phyloP scores from a whole-genome alignment of 2,113 vertebrate species.

The Syngnathoides biaculeatus region DNA sequence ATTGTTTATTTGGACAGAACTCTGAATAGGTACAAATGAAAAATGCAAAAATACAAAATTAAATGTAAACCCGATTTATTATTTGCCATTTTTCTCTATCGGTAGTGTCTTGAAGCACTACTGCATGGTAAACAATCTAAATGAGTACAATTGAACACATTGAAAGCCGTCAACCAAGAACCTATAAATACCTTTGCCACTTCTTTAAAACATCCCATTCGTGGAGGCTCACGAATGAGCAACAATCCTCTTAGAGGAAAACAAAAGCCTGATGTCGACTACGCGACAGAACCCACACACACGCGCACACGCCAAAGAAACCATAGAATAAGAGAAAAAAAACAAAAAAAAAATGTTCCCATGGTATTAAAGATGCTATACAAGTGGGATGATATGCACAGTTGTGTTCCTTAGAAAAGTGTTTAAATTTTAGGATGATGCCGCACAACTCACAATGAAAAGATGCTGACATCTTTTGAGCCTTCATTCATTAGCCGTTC shows the following conservation, averaged over 20 bases:
- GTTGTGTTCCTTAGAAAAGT: conserved; percentile 70
- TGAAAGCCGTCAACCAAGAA: conserved; percentile 93
- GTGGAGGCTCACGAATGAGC: conserved; percentile 99
- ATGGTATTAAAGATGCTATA: conserved; percentile 92
- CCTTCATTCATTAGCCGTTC: conserved; percentile 73
- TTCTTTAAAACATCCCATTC: conserved; percentile 89
- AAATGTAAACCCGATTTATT: conserved; percentile 96
- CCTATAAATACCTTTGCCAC: conserved; percentile 98
- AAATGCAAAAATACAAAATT: conserved; percentile 77
- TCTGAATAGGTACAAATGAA: conserved; percentile 58
- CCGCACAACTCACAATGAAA: conserved; percentile 75
- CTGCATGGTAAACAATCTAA: conserved; percentile 98
- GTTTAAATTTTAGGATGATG: conserved; percentile 61
- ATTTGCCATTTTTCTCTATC: conserved; percentile 84
- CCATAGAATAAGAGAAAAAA: conserved; percentile 66
- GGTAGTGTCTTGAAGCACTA: conserved; percentile 98
- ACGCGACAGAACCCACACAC: conserved; percentile 85
- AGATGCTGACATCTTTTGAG: conserved; percentile 69
- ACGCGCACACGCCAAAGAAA: conserved; percentile 75
- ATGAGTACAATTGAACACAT: conserved; percentile 91
- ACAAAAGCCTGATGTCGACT: conserved; percentile 99
- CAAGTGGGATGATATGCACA: conserved; percentile 97
- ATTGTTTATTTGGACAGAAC: conserved; percentile 70
- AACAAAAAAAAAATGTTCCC: conserved; percentile 82
- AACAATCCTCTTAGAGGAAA: conserved; percentile 99